Evolutionary conservation across 1,140 invertebrate species (phyloP), one percentile per base, ranked within the genome.

Genomic region (Caenorhabditis brenneri): DNA sequence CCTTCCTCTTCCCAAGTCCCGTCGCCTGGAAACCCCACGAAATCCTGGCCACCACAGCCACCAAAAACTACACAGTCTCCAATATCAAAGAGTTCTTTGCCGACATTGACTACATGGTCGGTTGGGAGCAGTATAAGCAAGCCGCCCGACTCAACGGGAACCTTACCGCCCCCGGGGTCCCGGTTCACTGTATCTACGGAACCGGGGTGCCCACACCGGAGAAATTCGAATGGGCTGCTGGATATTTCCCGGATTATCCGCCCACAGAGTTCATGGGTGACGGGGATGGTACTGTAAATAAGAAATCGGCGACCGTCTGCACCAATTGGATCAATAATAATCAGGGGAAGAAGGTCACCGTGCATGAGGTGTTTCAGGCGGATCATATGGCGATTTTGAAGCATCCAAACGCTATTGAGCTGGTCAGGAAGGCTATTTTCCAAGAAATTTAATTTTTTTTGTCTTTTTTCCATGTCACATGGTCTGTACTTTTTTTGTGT

Each of bases 1-100:
- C 96, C 5, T 99, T 95, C 94, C 92, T 99, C 9, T 92, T 99
- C 90, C 97, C 97, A 0, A 95, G 94, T 12, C 93, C 93, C 74
- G 91, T 94, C 22, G 95, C 97, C 90, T 99, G 97, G 97, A 93
- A 93, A 87, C 91, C 93, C 0, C 91, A 93, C 83, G 96, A 98
- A 92, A 92, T 95, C 46, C 92, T 99, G 3, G 94, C 97, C 2
- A 91, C 93, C 88, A 95, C 95, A 0, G 89, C 91, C 0, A 92
- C 94, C 27, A 93, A 93, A 82, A 97, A 97, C 91, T 99, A 97
- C 89, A 96, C 96, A 0, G 92, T 97, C 15, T 92, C 91, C 10
- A 94, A 98, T 92, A 93, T 96, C 74, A 89, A 95, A 89, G 93
- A 95, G 79, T 96, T 96, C 91, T 97, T 99, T 89, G 91, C 92